These are phyloP conservation scores for Toxotes chatareus DNA, from an alignment of 2,113 vertebrate species.

Conservation along the genomic window DNA sequence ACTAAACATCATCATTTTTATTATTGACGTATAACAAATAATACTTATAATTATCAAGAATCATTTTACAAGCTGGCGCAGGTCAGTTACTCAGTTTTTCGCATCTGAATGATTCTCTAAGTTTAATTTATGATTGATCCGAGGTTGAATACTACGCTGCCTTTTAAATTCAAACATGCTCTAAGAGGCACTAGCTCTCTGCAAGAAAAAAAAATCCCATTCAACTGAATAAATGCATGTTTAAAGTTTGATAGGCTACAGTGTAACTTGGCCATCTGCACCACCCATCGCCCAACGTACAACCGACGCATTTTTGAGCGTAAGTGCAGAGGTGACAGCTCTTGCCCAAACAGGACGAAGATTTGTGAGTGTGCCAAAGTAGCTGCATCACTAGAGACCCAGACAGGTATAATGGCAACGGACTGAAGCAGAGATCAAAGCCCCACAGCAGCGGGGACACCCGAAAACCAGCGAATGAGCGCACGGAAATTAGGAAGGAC, in stretches of 20 bases:
- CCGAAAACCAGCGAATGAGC: conserved; percentile 13
- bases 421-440: conserved; percentile 32
- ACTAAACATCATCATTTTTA: neutral
- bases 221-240: neutral
- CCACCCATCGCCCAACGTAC: conserved; percentile 37
- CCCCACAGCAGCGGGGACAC: conserved; percentile 25
- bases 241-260: conserved; percentile 61
- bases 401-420: neutral
- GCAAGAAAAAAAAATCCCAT: neutral
- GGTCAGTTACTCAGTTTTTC: no score
- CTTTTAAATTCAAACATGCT: neutral
- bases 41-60: neutral
- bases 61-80: neutral
- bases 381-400: conserved; percentile 49
- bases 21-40: neutral
- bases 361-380: conserved; percentile 48
- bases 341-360: conserved; percentile 37
- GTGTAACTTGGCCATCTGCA: conserved; percentile 48
- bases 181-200: neutral
- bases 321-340: conserved; percentile 47
- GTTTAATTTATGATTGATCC: neutral
- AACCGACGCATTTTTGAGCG: conserved; percentile 52
- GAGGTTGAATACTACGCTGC: neutral
- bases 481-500: conserved; percentile 27
- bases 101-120: neutral